These are phyloP conservation scores for Schrankia costaestrigalis DNA, from an alignment of 2,888 invertebrate species.

Conservation along the genomic window DNA sequence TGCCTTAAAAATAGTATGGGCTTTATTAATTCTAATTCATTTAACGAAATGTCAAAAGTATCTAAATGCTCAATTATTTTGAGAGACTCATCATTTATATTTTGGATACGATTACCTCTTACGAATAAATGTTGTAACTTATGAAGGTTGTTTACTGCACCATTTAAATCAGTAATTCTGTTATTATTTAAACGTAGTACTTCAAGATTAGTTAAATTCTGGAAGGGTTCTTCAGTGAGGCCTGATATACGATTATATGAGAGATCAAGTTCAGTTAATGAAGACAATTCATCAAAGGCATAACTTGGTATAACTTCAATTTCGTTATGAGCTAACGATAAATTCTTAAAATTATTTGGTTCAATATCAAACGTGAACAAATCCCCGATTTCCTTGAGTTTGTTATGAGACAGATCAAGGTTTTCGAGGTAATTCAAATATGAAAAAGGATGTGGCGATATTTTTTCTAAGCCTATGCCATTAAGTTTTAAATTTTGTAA, in stretches of 20 bases:
- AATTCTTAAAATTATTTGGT: constrained; percentile 46
- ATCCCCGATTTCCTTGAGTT: constrained; percentile 42
- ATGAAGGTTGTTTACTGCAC: constrained; percentile 58
- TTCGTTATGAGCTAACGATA: constrained; percentile 51
- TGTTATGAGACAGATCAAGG: constrained; percentile 56
- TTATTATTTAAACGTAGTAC: constrained; percentile 57
- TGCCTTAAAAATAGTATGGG: constrained; percentile 58
- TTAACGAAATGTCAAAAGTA: constrained; percentile 65
- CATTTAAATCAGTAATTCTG: constrained; percentile 58
- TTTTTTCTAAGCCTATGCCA: constrained; percentile 44
- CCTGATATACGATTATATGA: constrained; percentile 54
- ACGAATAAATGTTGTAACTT: constrained; percentile 60
- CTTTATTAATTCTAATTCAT: constrained; percentile 51
- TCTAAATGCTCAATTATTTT: constrained; percentile 61
- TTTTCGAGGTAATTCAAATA: constrained; percentile 45
- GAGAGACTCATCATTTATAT: constrained; percentile 54
- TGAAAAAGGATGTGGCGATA: constrained; percentile 47
- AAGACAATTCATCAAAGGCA: constrained; percentile 50
- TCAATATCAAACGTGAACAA: constrained; percentile 52
- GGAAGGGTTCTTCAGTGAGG: constrained; percentile 56
- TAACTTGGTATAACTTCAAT: constrained; percentile 45
- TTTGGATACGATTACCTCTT: constrained; percentile 52
- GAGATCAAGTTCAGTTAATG: constrained; percentile 57
- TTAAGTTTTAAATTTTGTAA: constrained; percentile 46
- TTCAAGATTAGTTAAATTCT: constrained; percentile 53